Evolutionary conservation across 2,113 vertebrate species (phyloP).

Genomic region (Zosterops borbonicus): DNA sequence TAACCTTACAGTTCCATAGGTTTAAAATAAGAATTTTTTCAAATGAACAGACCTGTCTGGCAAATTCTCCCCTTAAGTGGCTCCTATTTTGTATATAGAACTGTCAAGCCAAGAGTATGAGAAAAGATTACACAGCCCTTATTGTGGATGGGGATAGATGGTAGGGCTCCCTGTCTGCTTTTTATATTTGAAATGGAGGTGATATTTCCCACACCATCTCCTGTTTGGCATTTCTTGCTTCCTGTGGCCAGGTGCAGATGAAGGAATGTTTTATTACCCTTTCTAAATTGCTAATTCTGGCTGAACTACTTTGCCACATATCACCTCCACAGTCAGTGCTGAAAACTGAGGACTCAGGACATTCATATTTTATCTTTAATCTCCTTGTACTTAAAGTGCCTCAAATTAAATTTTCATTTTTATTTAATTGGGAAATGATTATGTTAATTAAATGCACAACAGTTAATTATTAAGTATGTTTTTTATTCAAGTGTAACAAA

Average conservation of each 20-base stretch:
- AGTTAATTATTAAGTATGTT: slow-evolving; percentile 59
- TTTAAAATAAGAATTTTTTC: neutral
- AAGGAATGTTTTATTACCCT: neutral
- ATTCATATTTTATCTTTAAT: slow-evolving; percentile 43
- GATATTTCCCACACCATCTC: neutral
- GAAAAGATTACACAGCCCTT: neutral
- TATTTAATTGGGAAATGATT: slow-evolving; percentile 53
- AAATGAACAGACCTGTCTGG: neutral
- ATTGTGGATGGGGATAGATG: neutral
- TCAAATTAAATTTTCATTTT: slow-evolving; percentile 63
- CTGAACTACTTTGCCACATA: neutral
- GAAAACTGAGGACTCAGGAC: neutral
- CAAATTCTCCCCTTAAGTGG: neutral
- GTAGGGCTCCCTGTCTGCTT: neutral
- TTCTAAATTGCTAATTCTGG: slow-evolving; percentile 25
- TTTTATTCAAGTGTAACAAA: slow-evolving; percentile 59
- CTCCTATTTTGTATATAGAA: neutral
- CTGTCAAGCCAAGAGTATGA: neutral
- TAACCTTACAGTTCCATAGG: neutral
- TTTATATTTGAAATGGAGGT: neutral
- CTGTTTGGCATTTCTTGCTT: neutral
- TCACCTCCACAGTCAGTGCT: neutral
- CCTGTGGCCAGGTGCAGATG: neutral
- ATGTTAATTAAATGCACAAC: slow-evolving; percentile 59
- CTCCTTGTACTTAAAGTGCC: slow-evolving; percentile 9